These are phyloP conservation scores for Mormyrus iriodes DNA, from an alignment of 2,113 vertebrate species.

Conservation along the genomic window DNA sequence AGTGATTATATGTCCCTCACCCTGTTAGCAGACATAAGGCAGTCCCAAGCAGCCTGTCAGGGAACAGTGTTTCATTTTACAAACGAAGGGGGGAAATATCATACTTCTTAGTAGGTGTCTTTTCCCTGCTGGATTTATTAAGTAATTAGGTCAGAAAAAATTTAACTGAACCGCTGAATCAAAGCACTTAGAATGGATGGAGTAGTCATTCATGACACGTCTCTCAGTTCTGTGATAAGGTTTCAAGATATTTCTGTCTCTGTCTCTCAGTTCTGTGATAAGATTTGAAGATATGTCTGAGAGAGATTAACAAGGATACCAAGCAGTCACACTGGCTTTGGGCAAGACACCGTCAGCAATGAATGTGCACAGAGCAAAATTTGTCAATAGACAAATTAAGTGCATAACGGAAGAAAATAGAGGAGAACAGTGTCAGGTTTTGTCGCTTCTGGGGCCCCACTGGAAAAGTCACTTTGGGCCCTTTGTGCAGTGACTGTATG, in stretches of 20 bases:
- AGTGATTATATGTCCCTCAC: background rate
- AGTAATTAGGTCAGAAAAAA: background rate
- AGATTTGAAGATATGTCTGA: background rate
- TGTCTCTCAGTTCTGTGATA: background rate
- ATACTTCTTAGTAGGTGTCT: background rate
- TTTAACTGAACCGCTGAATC: background rate
- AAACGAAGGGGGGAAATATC: background rate
- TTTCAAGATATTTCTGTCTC: too few relatives aligned
- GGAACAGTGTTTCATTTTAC: background rate
- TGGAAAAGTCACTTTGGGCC: background rate
- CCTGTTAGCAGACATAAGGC: background rate
- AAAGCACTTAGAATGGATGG: background rate
- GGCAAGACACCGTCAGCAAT: background rate
- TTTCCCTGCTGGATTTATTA: background rate
- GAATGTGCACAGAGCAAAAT: background rate
- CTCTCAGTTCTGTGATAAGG: background rate
- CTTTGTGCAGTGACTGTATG: background rate
- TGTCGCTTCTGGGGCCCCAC: background rate
- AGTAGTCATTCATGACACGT: background rate
- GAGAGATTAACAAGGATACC: background rate
- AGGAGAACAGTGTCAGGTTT: background rate
- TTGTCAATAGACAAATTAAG: background rate
- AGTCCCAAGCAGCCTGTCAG: background rate
- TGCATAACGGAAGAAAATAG: background rate
- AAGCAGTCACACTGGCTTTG: background rate